Base-by-base conservation (phyloP, 2,113 vertebrate genomes). In the Microtus montanus region DNA sequence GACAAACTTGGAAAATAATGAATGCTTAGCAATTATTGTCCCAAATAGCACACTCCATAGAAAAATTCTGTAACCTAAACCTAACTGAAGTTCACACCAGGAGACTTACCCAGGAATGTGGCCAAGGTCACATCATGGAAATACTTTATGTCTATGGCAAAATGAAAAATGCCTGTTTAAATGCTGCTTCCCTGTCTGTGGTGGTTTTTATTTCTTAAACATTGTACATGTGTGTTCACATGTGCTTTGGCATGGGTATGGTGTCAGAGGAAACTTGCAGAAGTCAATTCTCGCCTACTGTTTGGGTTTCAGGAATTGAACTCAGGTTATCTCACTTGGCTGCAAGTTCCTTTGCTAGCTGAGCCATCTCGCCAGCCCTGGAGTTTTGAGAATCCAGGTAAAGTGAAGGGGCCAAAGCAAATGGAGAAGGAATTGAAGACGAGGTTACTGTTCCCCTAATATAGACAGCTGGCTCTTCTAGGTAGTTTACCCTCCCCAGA, bases 71-170 rank as follows among this genome's bases (percentile, higher is more conserved):
- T 80, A 30, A 4, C 99, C 99, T 84, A 99, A 30, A 4, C 99
- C 99, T 84, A 99, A 99, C 99, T 1, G 99, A 99, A 97, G 98
- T 99, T 78, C 99, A 99, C 17, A 98, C 99, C 66, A 99, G 99
- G 70, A 98, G 99, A 4, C 49, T 54, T 33, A n/a, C 19, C 19
- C 33, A 13, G 49, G 90, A 99, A 99, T 0, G 99, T 99, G 88
- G 99, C 99, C 44, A 99, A 99, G 99, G 99, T 90, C 99, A 99
- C 98, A 58, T 58, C 33, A 99, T 99, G 98, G 99, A 99, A 98
- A 99, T 99, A 92, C 99, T 99, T 98, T 99, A 99, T 92, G 99
- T 99, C 22, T 99, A 99, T 0, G 99, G 99, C 70, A 99, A 99
- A 97, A 99, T 99, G 78, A 80, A 54, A 52, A 79, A n/a, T 54